Percentiles rank a stretch among this genome's conserved stretches.
phyloP scores from a whole-genome alignment of 2,888 invertebrate genomes.

The Habroteleia sp. region DNA sequence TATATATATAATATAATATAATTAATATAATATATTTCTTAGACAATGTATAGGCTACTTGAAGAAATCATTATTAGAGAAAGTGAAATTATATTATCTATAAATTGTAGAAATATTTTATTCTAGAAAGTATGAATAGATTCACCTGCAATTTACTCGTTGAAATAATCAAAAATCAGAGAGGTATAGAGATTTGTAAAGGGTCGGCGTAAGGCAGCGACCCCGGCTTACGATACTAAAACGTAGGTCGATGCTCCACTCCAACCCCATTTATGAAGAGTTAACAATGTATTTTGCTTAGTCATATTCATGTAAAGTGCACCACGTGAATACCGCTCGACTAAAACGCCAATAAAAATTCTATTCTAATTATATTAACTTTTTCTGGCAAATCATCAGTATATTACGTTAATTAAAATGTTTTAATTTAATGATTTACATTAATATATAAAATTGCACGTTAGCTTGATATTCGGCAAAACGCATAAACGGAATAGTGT shows the following conservation, averaged over 20 bases:
- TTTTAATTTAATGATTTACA: too few species aligned
- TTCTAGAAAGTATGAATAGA: conserved; percentile 29
- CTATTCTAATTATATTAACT: conserved; percentile 11
- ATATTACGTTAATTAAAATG: too few species aligned
- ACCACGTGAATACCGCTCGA: conserved; percentile 6
- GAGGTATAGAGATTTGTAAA: conserved; percentile 37
- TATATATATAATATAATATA: too few species aligned
- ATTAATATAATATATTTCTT: too few species aligned
- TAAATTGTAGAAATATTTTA: conserved; percentile 1
- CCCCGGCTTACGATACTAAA: conserved; percentile 33
- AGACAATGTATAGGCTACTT: too few species aligned
- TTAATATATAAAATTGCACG: neutral
- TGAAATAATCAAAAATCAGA: conserved; percentile 43
- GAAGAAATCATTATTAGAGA: too few species aligned
- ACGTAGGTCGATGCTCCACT: conserved; percentile 46
- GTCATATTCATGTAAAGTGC: conserved; percentile 43
- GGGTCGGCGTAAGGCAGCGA: conserved; percentile 37
- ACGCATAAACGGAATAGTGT: neutral
- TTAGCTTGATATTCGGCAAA: neutral
- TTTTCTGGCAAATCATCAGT: neutral
- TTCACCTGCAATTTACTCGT: conserved; percentile 36
- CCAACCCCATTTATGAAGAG: conserved; percentile 35
- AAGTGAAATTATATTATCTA: conserved; percentile 1
- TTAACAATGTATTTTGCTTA: conserved; percentile 53
- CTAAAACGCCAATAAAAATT: conserved; percentile 4